phyloP scores from a whole-genome alignment of 2,888 invertebrate species.

The Diarsia mendica region DNA sequence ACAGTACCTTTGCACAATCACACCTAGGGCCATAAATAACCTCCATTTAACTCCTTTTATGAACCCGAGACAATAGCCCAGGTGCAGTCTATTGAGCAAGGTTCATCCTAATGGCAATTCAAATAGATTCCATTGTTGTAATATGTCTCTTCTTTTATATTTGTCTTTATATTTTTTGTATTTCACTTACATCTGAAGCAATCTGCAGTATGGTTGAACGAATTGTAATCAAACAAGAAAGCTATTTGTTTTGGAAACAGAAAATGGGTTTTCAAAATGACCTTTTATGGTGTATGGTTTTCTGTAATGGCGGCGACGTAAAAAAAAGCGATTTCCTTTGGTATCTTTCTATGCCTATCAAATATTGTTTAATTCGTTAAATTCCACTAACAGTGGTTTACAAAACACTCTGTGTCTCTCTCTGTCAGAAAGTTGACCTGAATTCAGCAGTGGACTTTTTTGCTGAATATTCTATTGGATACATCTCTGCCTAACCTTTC shows the following conservation, averaged over 20 bases:
- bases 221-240: slow-evolving; percentile 37
- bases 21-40: neutral
- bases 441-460: neutral
- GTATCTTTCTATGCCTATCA: neutral
- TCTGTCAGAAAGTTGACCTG: neutral
- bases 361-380: neutral
- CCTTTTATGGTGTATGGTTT: neutral
- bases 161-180: slow-evolving; percentile 30
- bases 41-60: slow-evolving; percentile 13
- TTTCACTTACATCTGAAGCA: slow-evolving; percentile 26
- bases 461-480: too few species aligned
- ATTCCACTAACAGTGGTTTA: neutral
- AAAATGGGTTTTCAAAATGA: neutral
- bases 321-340: neutral
- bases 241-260: slow-evolving; percentile 29
- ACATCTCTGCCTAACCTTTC: too few species aligned
- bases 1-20: slow-evolving; percentile 10
- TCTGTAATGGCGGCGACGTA: neutral
- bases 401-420: neutral
- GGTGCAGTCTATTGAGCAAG: slow-evolving; percentile 33
- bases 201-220: slow-evolving; percentile 32
- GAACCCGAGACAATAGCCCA: slow-evolving; percentile 35
- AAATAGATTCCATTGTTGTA: slow-evolving; percentile 19
- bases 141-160: slow-evolving; percentile 12
- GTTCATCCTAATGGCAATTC: slow-evolving; percentile 22